Evolutionary conservation across 2,113 vertebrate genomes (phyloP).

Genomic region (Cochlearius cochlearius): DNA sequence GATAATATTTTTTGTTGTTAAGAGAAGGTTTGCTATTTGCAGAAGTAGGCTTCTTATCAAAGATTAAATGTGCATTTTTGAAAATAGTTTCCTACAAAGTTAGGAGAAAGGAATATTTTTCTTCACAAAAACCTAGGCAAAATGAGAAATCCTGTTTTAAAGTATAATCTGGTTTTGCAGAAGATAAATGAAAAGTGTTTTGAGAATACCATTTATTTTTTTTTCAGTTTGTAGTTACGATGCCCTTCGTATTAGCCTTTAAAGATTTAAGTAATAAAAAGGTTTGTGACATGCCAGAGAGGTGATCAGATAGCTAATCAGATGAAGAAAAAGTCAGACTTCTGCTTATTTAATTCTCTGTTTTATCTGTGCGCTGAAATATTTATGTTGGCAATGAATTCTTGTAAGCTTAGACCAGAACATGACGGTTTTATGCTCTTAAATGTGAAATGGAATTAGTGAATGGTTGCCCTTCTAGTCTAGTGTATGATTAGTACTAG

Average conservation of each 20-base stretch:
- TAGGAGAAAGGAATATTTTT: neutral
- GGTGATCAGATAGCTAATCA: conserved; percentile 37
- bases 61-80: neutral
- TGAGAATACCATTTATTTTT: neutral
- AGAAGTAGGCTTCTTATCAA: neutral
- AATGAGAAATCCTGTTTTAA: neutral
- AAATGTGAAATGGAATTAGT: neutral
- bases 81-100: neutral
- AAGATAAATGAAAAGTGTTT: neutral
- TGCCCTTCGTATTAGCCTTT: neutral
- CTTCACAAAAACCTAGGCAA: neutral
- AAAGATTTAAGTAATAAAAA: neutral
- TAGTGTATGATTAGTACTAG: neutral
- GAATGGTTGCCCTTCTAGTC: neutral
- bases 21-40: neutral
- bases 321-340: conserved; percentile 1
- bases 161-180: neutral
- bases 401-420: conserved; percentile 6
- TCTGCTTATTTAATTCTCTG: conserved; percentile 43
- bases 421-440: neutral
- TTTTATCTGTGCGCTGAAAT: conserved; percentile 50
- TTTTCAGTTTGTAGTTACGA: neutral
- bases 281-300: neutral
- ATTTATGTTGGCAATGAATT: conserved; percentile 52
- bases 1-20: neutral